Conservation (phyloP, 2,113 vertebrate species). For the Nerophis ophidion region DNA sequence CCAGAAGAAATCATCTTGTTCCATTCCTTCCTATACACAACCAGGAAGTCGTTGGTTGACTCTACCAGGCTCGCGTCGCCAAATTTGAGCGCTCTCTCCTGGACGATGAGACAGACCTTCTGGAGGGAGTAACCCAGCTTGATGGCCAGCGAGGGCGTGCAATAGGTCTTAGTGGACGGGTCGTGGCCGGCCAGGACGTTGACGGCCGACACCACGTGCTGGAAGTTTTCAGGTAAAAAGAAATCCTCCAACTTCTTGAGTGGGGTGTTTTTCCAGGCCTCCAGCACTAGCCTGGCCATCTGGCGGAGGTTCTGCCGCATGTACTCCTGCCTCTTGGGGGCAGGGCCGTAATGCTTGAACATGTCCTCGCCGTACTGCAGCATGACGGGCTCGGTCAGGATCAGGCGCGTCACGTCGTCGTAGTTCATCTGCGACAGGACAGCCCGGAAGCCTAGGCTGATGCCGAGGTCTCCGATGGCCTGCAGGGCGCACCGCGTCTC, state of each 20-base stretch:
- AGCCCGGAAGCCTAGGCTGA: conserved; percentile 25
- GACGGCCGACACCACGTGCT: conserved; percentile 47
- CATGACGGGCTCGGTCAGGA: conserved; percentile 39
- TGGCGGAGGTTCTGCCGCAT: conserved; percentile 52
- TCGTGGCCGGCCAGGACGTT: conserved; percentile 48
- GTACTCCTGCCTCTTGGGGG: conserved; percentile 13
- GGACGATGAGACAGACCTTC: conserved; percentile 46
- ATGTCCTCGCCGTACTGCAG: conserved; percentile 47
- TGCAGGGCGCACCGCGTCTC: conserved; percentile 24
- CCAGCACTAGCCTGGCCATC: conserved; percentile 44
- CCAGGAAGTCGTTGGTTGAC: conserved; percentile 36
- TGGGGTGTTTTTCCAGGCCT: conserved; percentile 39
- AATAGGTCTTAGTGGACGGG: conserved; percentile 28
- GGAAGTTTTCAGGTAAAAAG: conserved; percentile 45
- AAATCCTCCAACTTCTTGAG: conserved; percentile 51
- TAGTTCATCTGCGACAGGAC: conserved; percentile 42
- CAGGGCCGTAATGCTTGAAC: neutral
- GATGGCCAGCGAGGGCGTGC: conserved; percentile 36
- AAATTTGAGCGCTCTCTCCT: conserved; percentile 21
- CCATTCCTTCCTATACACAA: conserved; percentile 44
- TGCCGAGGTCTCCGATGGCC: neutral
- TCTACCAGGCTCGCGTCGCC: conserved; percentile 22
- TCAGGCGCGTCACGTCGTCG: conserved; percentile 34
- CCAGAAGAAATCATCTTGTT: conserved; percentile 29
- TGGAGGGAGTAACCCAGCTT: conserved; percentile 52